Conservation (phyloP, 2,888 invertebrate species). For the Coelopa pilipes region DNA sequence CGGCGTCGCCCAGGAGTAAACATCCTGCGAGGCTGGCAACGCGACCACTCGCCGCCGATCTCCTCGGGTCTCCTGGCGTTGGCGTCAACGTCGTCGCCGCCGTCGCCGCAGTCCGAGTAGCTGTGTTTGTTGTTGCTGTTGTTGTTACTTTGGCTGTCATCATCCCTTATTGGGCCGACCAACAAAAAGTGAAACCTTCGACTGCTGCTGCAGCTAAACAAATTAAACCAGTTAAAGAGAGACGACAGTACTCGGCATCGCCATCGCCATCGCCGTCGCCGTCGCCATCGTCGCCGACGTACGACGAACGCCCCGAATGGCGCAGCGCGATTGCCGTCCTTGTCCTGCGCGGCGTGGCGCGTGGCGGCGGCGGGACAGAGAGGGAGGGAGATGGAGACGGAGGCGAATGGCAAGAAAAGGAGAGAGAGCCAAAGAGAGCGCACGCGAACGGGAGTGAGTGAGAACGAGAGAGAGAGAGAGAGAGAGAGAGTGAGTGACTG, state of each 20-base stretch:
- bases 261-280: background rate
- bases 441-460: no score
- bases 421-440: no score
- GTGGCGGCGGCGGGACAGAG: no score
- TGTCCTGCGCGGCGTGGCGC: conserved; percentile 16
- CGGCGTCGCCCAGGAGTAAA: conserved; percentile 36
- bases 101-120: conserved; percentile 29
- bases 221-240: conserved; percentile 60
- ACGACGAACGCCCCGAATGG: background rate
- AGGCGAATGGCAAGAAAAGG: no score
- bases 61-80: conserved; percentile 15
- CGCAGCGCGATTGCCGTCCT: conserved; percentile 24
- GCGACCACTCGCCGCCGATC: background rate
- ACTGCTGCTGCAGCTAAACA: conserved; percentile 48
- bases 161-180: conserved; percentile 41
- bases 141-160: conserved; percentile 31
- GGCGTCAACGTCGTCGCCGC: conserved; percentile 25
- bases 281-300: no score
- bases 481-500: conserved; percentile 39
- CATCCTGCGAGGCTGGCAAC: conserved; percentile 17
- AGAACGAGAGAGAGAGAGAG: background rate
- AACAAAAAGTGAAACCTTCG: conserved; percentile 43
- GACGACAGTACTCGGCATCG: conserved; percentile 49
- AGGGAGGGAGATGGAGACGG: no score
- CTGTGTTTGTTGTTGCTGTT: conserved; percentile 18